Evolutionary conservation across 2,888 invertebrate genomes (phyloP), one percentile per base, ranked within the genome.

Genomic region (Tetramorium bicarinatum): DNA sequence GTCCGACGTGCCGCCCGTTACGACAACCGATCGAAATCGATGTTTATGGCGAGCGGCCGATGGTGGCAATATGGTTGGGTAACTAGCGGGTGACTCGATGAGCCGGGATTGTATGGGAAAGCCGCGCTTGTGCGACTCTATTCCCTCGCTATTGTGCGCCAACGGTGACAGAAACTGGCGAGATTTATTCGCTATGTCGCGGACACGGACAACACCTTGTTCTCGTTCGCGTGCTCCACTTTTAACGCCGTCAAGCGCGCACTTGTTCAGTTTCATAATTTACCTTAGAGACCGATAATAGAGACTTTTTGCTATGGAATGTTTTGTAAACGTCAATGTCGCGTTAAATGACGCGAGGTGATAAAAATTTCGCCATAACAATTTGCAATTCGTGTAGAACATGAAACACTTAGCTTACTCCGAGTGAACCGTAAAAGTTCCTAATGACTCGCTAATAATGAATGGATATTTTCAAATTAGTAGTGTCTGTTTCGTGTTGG

Each of bases 181-280:
- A 88, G 88, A 88, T 88, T 88, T 88, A 88, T 88, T 84, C 69
- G 72, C 84, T 67, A 82, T 86, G 84, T 80, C 84, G 82, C 66
- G 84, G 52, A 84, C 84, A 49, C 25, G 34, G 84, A 79, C 84
- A 84, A 82, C 84, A 83, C 86, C 74, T 79, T 62, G 72, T 75
- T 79, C 66, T 21, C 88, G 41, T 74, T 87, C 75, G 81, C 76
- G 74, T 66, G 72, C 59, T 74, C 77, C 79, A 80, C 79, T 80
- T 80, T 80, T 80, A 72, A 80, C 59, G 72, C 72, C 76, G 69
- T 44, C 18, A 52, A 34, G 72, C 74, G 75, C 38, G 59, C 75
- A 38, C 74, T 59, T 74, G 38, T 56, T 79, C n/a, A 34, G 47
- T 79, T 80, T 80, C 79, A 74, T 80, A 80, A 80, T 80, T 80